Percentiles rank a stretch among this genome's conserved stretches.
These are phyloP conservation scores for Diarsia mendica DNA, from an alignment of 2,888 invertebrate species.

Conservation along the genomic window DNA sequence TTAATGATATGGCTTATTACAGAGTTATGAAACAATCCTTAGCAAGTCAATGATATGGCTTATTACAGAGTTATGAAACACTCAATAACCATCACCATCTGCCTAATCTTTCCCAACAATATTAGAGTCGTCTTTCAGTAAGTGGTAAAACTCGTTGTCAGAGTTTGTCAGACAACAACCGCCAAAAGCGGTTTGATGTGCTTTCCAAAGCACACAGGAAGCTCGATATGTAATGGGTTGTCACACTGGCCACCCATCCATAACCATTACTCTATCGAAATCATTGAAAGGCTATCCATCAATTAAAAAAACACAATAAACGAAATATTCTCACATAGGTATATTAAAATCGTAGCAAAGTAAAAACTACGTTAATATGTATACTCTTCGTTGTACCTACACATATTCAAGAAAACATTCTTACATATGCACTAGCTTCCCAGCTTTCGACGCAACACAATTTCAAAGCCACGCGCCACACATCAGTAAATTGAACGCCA, in stretches of 20 bases:
- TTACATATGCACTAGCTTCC: background rate
- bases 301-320: background rate
- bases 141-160: no score
- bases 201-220: no score
- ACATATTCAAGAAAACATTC: background rate
- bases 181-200: no score
- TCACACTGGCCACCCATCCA: background rate
- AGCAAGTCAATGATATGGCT: background rate
- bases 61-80: background rate
- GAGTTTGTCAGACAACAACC: no score
- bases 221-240: no score
- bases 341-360: no score
- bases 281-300: conserved; percentile 8
- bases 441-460: conserved; percentile 22
- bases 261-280: background rate
- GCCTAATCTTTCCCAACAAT: no score
- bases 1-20: background rate
- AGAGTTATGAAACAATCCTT: background rate
- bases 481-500: conserved; percentile 34
- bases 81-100: background rate
- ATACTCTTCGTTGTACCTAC: background rate
- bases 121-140: no score
- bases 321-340: background rate
- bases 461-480: conserved; percentile 39
- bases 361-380: no score